A percentile compares a stretch with the other conserved stretches of the same genome.
phyloP scores from a whole-genome alignment of 2,888 invertebrate genomes.

The Agriopis marginaria region DNA sequence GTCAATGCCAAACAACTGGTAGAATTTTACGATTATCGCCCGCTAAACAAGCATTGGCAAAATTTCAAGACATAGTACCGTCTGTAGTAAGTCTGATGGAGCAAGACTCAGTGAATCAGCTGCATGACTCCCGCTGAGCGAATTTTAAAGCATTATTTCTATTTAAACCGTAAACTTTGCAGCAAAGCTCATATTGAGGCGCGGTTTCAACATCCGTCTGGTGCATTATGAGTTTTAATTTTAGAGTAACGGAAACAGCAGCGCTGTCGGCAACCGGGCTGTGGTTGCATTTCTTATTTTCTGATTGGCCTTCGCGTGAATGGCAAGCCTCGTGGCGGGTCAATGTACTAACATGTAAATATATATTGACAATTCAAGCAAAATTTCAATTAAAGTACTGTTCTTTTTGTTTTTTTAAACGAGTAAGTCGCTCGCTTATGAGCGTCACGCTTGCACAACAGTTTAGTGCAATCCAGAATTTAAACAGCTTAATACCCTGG shows the following conservation, averaged over 20 bases:
- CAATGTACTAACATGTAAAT: conserved; percentile 14
- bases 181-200: conserved; percentile 53
- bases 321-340: conserved; percentile 61
- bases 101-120: conserved; percentile 68
- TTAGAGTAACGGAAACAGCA: conserved; percentile 81
- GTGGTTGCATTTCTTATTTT: conserved; percentile 66
- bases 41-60: conserved; percentile 82
- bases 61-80: conserved; percentile 80
- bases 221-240: conserved; percentile 69
- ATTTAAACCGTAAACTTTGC: conserved; percentile 54
- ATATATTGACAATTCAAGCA: conserved; percentile 28
- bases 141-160: conserved; percentile 55
- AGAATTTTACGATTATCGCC: conserved; percentile 81
- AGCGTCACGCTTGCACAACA: too few species aligned
- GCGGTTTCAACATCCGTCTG: conserved; percentile 42
- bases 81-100: conserved; percentile 83
- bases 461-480: too few species aligned
- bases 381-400: background rate
- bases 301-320: conserved; percentile 78
- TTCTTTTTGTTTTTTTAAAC: too few species aligned
- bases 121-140: conserved; percentile 61
- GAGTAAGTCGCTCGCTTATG: too few species aligned
- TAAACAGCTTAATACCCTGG: too few species aligned
- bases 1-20: conserved; percentile 76
- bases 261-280: conserved; percentile 50